Conservation (phyloP, 2,797 vertebrate genomes). For the Spinus pinus region DNA sequence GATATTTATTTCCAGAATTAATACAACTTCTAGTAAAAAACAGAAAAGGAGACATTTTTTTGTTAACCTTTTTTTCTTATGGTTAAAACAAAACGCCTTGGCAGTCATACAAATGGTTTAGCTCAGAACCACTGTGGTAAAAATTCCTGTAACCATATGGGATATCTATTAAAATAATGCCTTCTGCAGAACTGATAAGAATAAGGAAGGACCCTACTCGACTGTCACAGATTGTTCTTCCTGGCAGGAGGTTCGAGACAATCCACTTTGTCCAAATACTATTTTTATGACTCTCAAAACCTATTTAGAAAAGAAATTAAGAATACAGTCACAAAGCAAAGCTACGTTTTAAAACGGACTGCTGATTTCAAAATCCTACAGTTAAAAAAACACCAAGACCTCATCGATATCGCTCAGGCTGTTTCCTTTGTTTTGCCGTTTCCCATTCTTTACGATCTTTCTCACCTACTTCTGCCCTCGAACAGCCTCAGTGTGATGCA, state of each 20-base stretch:
- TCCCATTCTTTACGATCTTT: background rate
- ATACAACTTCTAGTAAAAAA: background rate
- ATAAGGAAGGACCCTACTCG: background rate
- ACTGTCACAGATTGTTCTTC: background rate
- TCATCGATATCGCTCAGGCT: fast-evolving
- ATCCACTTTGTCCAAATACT: background rate
- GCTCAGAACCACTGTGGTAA: background rate
- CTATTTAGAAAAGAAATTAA: background rate
- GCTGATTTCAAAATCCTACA: fast-evolving
- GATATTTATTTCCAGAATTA: background rate
- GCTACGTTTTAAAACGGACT: background rate
- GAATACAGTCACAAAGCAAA: background rate
- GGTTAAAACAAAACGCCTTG: background rate
- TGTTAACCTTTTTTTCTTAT: background rate
- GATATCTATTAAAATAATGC: conserved; percentile 27
- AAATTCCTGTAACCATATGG: conserved; percentile 22
- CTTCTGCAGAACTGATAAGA: conserved; percentile 25
- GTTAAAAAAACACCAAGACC: fast-evolving
- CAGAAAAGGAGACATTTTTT: background rate
- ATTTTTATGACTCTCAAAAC: background rate
- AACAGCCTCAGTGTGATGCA: background rate
- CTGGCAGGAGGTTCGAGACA: conserved; percentile 2
- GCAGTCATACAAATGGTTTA: background rate
- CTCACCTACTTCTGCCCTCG: background rate
- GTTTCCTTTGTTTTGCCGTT: background rate